Base-by-base conservation (phyloP, 1,140 invertebrate species). In the Ceratina australensis region DNA sequence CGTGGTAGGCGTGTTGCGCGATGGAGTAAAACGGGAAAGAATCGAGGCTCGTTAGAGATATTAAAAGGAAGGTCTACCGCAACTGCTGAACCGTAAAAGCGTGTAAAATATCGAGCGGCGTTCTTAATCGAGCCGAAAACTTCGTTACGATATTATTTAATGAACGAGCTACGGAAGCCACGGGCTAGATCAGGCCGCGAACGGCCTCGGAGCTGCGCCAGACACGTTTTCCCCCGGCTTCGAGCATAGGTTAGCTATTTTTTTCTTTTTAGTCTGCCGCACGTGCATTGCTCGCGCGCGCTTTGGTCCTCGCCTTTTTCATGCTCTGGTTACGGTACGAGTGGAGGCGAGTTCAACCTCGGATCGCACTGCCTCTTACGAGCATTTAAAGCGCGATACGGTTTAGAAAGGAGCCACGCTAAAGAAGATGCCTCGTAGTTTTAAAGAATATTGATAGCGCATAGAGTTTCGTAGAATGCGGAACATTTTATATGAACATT, bases 241-340 rank as follows among this genome's bases (percentile, higher is more conserved):
- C 26, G 3, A 64, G 18, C 24, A 13, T 60, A 22, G 52, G 1
- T 56, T 73, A 65, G 57, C 33, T 18, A 18, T 1, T 81, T 54
- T 59, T 64, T 73, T 72, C 52, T 72, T 73, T 69, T 28, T 10
- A 42, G 33, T 4, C 18, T 24, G 52, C 13, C 81, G 78, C 84
- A 84, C 67, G 76, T 83, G 82, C 79, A 10, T 42, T 54, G n/a
- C 52, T 18, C 3, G 52, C 18, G 65, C 18, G 65, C 49, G 65
- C 72, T 78, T 71, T 52, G 76, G 78, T 84, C 78, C 82, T 79
- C 78, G 84, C 67, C 74, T 84, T 87, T 87, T 88, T 88, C 86
- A 88, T 85, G 86, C 87, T 88, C 87, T 86, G 85, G 69, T 88
- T 87, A 81, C 82, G 74, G 47, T 63, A 66, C 78, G 52, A 84